Conservation (phyloP, 2,113 vertebrate species). For the Nicator chloris region DNA sequence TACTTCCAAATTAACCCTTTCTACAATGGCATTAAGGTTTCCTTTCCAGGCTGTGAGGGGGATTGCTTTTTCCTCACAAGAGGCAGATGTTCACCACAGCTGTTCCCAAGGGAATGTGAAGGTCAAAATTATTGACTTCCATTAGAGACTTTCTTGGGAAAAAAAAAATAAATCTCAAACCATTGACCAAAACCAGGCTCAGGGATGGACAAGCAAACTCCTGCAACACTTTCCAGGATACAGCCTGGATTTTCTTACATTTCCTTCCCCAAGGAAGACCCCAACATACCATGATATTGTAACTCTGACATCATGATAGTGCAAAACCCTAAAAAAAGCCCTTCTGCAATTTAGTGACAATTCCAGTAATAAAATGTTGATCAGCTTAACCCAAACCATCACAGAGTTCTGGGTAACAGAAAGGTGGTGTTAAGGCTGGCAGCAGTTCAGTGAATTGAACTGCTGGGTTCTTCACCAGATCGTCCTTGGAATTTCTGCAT, state of each 20-base stretch:
- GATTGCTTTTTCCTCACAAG: neutral
- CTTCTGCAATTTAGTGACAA: neutral
- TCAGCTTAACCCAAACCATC: neutral
- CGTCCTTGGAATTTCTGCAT: neutral
- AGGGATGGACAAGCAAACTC: neutral
- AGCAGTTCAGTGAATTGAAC: neutral
- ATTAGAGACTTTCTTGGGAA: neutral
- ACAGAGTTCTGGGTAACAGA: neutral
- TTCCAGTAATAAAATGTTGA: neutral
- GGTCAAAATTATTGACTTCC: neutral
- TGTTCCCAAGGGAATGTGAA: neutral
- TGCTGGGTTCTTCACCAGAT: neutral
- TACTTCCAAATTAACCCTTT: neutral
- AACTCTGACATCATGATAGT: fast-evolving
- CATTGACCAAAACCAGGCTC: neutral
- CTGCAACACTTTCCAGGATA: neutral
- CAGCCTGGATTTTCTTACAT: fast-evolving
- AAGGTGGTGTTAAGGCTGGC: neutral
- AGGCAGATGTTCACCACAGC: neutral
- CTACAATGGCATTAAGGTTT: neutral
- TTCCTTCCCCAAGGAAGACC: neutral
- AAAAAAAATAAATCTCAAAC: neutral
- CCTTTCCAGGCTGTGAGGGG: neutral
- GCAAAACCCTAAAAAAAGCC: neutral
- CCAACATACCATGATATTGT: fast-evolving